Evolutionary conservation across 1,140 invertebrate species (phyloP), one percentile per base, ranked within the genome.

Genomic region (Ericerus pela): DNA sequence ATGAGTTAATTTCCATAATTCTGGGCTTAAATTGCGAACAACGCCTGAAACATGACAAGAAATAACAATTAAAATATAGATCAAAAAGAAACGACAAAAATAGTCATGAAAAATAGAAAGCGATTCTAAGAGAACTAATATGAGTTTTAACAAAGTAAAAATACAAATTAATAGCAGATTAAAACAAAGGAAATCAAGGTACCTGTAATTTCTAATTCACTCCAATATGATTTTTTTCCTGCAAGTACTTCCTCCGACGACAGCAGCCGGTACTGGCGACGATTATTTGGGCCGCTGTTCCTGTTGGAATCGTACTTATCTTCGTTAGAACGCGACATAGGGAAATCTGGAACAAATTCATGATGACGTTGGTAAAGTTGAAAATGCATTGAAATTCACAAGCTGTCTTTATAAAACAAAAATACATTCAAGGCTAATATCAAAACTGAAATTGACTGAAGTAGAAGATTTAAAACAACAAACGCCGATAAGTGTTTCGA

Each of bases 141-240:
- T 33, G 30, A 10, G n/a, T 10, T 33, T 33, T n/a, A 8, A 33
- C 30, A 33, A 33, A 33, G n/a, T 33, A 33, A 53, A 28, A 33
- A 43, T 57, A 36, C 10, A 8, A 29, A 12, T 47, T 18, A 38
- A 10, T 27, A 12, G 41, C 18, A 8, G 26, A 27, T 37, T n/a
- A 22, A 57, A 29, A 56, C 24, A 28, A 26, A 16, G 30, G 27
- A 24, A 51, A 55, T 38, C 1, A n/a, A 18, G 18, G 33, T 29
- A 79, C 76, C 76, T 65, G 74, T 76, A 69, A 84, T 81, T 75
- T 84, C 82, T 68, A 84, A 73, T 64, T 81, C 83, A 67, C 79
- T 77, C 88, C 88, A 93, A 71, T 80, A 78, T 62, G 88, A 87
- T 73, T 89, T 88, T 71, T 92, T 91, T 56, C 90, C 91, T 65